A percentile compares a stretch with the other conserved stretches of the same genome.
These are phyloP conservation scores for Anastrepha obliqua DNA, from an alignment of 1,140 invertebrate species.

Conservation along the genomic window DNA sequence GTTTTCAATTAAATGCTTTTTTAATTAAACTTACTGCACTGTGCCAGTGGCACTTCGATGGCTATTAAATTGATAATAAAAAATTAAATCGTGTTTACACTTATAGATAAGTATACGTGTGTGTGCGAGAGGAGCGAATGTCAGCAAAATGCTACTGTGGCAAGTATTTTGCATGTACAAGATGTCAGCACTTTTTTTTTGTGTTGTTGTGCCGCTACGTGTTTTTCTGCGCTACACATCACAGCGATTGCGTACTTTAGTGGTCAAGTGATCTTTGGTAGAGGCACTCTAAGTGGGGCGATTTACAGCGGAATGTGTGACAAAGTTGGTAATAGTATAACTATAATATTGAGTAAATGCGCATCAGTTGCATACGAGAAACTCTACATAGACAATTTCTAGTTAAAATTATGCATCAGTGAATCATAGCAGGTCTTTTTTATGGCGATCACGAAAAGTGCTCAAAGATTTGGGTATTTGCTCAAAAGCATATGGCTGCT, in stretches of 20 bases:
- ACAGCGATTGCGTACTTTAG: not conserved
- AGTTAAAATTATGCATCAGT: too few relatives aligned
- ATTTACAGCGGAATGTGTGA: not conserved
- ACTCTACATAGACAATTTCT: too few relatives aligned
- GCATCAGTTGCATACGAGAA: too few relatives aligned
- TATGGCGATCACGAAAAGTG: too few relatives aligned
- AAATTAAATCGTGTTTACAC: slow-evolving; percentile 25
- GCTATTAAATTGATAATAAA: slow-evolving; percentile 20
- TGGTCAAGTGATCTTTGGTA: slow-evolving; percentile 30
- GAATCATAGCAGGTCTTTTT: too few relatives aligned
- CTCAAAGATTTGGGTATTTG: too few relatives aligned
- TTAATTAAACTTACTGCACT: slow-evolving; percentile 5
- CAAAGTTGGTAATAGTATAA: too few relatives aligned
- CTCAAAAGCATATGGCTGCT: too few relatives aligned
- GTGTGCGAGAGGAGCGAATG: not conserved
- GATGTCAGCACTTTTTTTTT: slow-evolving; percentile 11
- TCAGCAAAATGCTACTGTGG: slow-evolving; percentile 15
- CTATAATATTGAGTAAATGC: too few relatives aligned
- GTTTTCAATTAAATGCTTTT: slow-evolving; percentile 37
- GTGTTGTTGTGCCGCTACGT: not conserved
- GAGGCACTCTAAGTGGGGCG: not conserved
- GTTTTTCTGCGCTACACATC: not conserved
- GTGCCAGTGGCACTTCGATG: not conserved
- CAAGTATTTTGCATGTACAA: not conserved
- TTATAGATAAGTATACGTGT: not conserved